Base-by-base conservation (phyloP, 2,113 vertebrate genomes). In the Heteronetta atricapilla region DNA sequence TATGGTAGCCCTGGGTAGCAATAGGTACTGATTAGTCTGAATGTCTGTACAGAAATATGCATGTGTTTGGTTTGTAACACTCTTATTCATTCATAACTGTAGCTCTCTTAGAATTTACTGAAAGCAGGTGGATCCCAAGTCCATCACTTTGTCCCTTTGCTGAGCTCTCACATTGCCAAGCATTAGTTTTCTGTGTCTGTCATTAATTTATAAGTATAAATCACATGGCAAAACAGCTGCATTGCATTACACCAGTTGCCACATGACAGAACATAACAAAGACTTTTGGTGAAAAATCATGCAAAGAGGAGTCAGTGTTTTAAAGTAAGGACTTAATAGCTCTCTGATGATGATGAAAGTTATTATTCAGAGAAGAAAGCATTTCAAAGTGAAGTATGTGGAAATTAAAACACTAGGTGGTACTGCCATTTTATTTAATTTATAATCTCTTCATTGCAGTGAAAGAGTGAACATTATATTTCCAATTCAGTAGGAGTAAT, bases 331-430 rank as follows among this genome's bases (percentile, higher is more conserved):
- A 56, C 93, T 93, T 96, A 95, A 96, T 87, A 93, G 63, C 60
- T 36, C 10, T 94, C 84, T 88, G 83, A 55, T 81, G 68, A 89
- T 87, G 46, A 88, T 84, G 73, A 92, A 97, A 93, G 83, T 75
- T 94, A 22, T 52, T 96, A 73, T 95, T 94, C 79, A 82, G 60
- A 82, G 80, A 87, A 88, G 92, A 95, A 70, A 93, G 34, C 62
- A 80, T 94, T 97, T 96, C 91, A 78, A 93, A 97, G 73, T 94
- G 60, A 96, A 77, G 21, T 87, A 93, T 93, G 78, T 3, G 3
- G 91, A 96, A 98, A 97, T 97, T 95, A 97, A 97, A 97, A 95
- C 95, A 96, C 78, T 96, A 94, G 95, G 92, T 93, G 91, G 87
- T 79, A 80, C 53, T 55, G 59, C 44, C 42, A 13, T 36, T 72